Evolutionary conservation across 2,888 invertebrate species (phyloP), one percentile per base, ranked within the genome.

Genomic region (Calliphora vomitoria): DNA sequence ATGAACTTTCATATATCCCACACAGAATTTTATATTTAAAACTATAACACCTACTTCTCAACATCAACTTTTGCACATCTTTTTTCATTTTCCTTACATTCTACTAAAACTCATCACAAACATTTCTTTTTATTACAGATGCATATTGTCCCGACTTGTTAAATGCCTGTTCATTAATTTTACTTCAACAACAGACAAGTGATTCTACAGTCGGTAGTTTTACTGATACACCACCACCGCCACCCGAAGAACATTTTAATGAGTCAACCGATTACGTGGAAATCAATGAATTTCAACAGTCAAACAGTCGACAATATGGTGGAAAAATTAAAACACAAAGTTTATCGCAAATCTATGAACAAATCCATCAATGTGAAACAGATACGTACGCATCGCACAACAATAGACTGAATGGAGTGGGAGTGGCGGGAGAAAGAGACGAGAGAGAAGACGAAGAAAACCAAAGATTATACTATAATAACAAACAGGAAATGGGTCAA

Each of bases 401-500:
- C 41, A 81, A 76, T 76, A 85, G 84, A 85, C 79, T 88, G 76
- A 85, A 85, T 86, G 85, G 83, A 74, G 75, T n/a, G 18, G 55
- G 50, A 80, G 60, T 35, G n/a, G 62, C 8, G 15, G 11, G 35
- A 60, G 41, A 41, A 3, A 71, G 41, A 62, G 66, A 64, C 50
- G 75, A 74, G 53, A 62, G 58, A 74, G 75, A 72, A 76, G 82
- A 74, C 41, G 72, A 82, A 71, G 78, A 69, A 90, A 92, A 91
- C 91, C 90, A 86, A 91, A 91, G 90, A 90, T 85, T 87, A 84
- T 35, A 86, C 86, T 69, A 60, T 84, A 76, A 85, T 79, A 86
- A 79, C 76, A 75, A 85, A 86, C 90, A 91, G 92, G 92, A 91
- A 90, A 94, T 95, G 95, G 95, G 95, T 92, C 95, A 95, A 92